Base-by-base conservation (phyloP, 2,888 invertebrate genomes). In the Yponomeuta sedellus region DNA sequence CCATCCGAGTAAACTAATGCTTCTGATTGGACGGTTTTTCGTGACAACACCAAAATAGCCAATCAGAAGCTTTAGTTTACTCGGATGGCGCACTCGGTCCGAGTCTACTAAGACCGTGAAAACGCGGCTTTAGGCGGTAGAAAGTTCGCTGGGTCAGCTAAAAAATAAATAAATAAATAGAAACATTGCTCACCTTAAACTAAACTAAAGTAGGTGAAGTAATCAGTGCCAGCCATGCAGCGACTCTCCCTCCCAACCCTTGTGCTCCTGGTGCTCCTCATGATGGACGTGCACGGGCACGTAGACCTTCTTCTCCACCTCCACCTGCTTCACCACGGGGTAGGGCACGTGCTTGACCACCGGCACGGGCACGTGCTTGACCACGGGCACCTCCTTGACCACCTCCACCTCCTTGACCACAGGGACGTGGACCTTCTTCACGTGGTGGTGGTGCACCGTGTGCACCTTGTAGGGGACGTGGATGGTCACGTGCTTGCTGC, bases 381-480 rank as follows among this genome's bases (percentile, higher is more conserved):
- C 79, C 0, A 89, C 74, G 0, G 89, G 89, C 68, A 91, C 90
- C 70, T 90, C 89, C 70, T 90, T 91, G 73, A 85, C 78, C 40
- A 91, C 87, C n/a, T 73, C 80, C 11, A 91, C 89, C 65, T 91
- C 89, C 64, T 91, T 91, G 19, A 87, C 77, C 0, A 91, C 89
- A 0, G 88, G 88, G 83, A 84, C 80, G 64, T 81, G 86, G 0
- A 89, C 83, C 69, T 89, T 90, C n/a, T 81, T 80, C 2, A 89
- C 89, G 79, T 90, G 90, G 76, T 91, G 90, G 69, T 91, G 90
- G 72, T 91, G 90, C 72, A 89, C 77, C 1, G 89, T 91, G 74
- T 89, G 89, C 56, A 90, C 75, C 71, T 91, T 90, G 83, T 91
- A 90, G 0, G 90, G 90, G 0, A 91, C 90, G 78, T 91, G 90